These are phyloP conservation scores for Ammospiza nelsoni DNA, from an alignment of 2,113 vertebrate species.

Conservation along the genomic window DNA sequence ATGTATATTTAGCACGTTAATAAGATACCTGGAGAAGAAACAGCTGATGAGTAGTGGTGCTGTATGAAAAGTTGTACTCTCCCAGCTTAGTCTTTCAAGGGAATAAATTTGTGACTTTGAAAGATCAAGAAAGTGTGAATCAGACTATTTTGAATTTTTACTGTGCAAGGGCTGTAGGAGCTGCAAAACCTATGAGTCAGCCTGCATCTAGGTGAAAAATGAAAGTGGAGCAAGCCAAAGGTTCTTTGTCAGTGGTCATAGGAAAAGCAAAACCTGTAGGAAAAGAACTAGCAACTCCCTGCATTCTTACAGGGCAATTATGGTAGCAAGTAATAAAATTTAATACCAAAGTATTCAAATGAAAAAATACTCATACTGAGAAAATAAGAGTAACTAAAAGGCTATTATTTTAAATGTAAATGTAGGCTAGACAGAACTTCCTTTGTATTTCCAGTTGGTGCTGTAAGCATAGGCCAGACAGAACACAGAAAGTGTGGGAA, in stretches of 20 bases:
- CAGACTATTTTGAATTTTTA: not conserved
- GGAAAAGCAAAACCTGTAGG: not conserved
- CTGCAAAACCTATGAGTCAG: not conserved
- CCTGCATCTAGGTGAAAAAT: not conserved
- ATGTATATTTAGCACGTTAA: not conserved
- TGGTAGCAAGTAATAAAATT: not conserved
- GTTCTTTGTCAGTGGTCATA: not conserved
- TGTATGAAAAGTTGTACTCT: not conserved
- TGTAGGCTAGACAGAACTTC: not conserved
- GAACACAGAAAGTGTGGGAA: not conserved
- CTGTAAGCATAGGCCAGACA: not conserved
- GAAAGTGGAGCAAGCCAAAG: not conserved
- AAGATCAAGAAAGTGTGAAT: not conserved
- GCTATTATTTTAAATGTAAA: not conserved
- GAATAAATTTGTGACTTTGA: not conserved
- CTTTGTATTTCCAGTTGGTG: not conserved
- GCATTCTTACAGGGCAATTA: not conserved
- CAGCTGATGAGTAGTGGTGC: not conserved
- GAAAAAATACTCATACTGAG: not conserved
- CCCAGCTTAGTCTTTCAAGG: not conserved
- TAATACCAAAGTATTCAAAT: not conserved
- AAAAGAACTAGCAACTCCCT: not conserved
- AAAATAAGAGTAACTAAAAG: not conserved
- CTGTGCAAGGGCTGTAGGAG: not conserved
- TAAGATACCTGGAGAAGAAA: not conserved